phyloP scores from a whole-genome alignment of 2,888 invertebrate genomes.

The Laothoe populi region DNA sequence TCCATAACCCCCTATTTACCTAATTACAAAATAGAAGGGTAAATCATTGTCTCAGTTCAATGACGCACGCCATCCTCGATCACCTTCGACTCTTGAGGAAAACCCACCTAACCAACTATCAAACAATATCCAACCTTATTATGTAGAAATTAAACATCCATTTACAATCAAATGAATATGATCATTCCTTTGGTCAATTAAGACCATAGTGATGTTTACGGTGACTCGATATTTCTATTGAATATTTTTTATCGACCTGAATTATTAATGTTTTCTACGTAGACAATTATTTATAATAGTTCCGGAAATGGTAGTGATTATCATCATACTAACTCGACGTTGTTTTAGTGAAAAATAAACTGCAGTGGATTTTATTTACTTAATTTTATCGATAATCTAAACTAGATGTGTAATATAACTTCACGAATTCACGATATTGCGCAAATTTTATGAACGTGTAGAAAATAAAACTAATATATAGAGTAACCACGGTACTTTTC shows the following conservation, averaged over 20 bases:
- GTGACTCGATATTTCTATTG: conserved; percentile 24
- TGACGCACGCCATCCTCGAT: conserved; percentile 68
- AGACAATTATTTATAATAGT: conserved; percentile 4
- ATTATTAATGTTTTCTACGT: conserved; percentile 18
- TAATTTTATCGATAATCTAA: not conserved
- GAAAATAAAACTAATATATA: too few species aligned
- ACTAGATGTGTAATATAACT: too few species aligned
- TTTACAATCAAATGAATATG: conserved; percentile 34
- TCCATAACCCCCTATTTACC: not conserved
- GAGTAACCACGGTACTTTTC: too few species aligned
- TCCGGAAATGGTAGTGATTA: conserved; percentile 17
- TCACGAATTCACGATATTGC: too few species aligned
- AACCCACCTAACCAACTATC: conserved; percentile 48
- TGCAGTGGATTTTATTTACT: too few species aligned
- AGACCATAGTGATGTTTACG: conserved; percentile 16
- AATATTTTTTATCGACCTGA: conserved; percentile 21
- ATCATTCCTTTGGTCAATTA: conserved; percentile 23
- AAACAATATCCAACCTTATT: conserved; percentile 44
- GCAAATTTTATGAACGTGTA: too few species aligned
- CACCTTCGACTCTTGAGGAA: conserved; percentile 65
- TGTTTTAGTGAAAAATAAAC: too few species aligned
- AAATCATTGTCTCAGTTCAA: conserved; percentile 29
- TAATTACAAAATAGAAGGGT: conserved; percentile 23
- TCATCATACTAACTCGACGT: not conserved
- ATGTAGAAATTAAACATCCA: conserved; percentile 36